Percentiles rank a stretch among this genome's conserved stretches.
Conservation (phyloP, 1,140 invertebrate genomes). For the Archegozetes longisetosus region DNA sequence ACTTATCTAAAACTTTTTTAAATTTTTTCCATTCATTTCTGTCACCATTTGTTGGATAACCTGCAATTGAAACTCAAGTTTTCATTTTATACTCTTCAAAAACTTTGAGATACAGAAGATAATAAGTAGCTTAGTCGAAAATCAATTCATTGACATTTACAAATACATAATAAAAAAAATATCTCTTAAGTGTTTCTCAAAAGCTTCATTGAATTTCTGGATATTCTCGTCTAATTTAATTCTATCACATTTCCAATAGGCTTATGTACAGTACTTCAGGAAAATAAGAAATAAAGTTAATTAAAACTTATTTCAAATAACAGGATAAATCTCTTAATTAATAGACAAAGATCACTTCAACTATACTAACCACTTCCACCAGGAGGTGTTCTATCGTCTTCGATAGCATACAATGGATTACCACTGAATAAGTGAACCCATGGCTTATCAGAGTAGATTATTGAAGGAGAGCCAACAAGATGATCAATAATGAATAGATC, state of each 20-base stretch:
- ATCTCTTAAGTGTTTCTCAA: neutral
- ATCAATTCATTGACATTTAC: neutral
- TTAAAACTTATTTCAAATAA: no score
- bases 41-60: slow-evolving; percentile 1
- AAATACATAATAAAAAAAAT: neutral
- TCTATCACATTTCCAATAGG: no score
- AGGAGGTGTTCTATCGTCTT: neutral
- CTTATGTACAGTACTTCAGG: no score
- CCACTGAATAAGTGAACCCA: slow-evolving; percentile 7
- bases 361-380: neutral
- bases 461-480: slow-evolving; percentile 2
- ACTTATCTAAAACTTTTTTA: neutral
- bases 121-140: no score
- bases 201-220: no score
- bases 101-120: no score
- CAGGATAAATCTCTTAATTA: no score
- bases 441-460: neutral
- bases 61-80: neutral
- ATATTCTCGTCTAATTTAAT: no score
- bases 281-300: no score
- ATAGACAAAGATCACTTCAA: no score
- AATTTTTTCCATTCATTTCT: neutral
- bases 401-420: slow-evolving; percentile 6
- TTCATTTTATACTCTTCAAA: neutral
- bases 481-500: slow-evolving; percentile 14